Evolutionary conservation across 2,888 invertebrate species (phyloP).

Genomic region (Unio delphinus): DNA sequence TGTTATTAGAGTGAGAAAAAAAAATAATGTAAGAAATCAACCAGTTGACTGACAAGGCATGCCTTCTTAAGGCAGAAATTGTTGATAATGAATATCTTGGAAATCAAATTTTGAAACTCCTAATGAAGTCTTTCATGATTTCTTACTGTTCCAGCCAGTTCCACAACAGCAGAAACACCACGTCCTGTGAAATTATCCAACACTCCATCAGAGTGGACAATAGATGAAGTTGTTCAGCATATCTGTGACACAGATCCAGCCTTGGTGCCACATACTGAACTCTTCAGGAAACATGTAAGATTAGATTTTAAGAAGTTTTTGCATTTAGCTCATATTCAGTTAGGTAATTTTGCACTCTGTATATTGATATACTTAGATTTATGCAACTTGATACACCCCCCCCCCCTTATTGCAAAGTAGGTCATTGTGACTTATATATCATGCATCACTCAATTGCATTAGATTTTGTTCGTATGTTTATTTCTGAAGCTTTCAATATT

Average conservation of each 20-base stretch:
- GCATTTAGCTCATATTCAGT: too few relatives aligned
- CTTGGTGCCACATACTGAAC: conserved; percentile 88
- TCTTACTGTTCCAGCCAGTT: conserved; percentile 59
- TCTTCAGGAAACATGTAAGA: conserved; percentile 93
- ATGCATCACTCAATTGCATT: too few relatives aligned
- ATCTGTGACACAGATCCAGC: conserved; percentile 89
- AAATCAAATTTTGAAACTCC: not conserved
- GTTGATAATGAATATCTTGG: too few relatives aligned
- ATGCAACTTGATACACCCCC: too few relatives aligned
- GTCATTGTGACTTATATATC: too few relatives aligned
- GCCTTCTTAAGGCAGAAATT: not conserved
- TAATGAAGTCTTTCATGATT: not conserved
- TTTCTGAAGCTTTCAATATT: too few relatives aligned
- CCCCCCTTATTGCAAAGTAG: too few relatives aligned
- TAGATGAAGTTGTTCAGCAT: conserved; percentile 94
- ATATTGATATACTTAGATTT: too few relatives aligned
- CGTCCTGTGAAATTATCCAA: conserved; percentile 26
- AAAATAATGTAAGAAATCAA: not conserved
- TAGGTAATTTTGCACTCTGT: too few relatives aligned
- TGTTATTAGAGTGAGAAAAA: too few relatives aligned
- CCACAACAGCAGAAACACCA: conserved; percentile 63
- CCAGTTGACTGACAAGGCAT: not conserved
- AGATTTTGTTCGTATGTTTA: too few relatives aligned
- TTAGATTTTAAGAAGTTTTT: not conserved
- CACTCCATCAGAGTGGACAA: conserved; percentile 80